These are phyloP conservation scores for Drosophila monieri DNA, from an alignment of 2,888 invertebrate genomes.

Conservation along the genomic window DNA sequence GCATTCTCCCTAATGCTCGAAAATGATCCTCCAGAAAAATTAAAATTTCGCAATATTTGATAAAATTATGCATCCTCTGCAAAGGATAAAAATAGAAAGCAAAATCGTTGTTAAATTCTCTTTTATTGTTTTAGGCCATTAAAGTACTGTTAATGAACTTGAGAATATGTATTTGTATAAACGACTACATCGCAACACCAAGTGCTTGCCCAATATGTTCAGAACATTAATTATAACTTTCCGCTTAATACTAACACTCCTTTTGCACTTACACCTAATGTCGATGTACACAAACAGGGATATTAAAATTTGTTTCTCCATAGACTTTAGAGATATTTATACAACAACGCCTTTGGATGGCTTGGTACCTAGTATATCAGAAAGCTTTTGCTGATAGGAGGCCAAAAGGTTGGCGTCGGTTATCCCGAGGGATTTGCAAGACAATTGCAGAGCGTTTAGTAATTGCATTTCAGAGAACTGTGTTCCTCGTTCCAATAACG, in stretches of 20 bases:
- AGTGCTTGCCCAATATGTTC: slow-evolving; percentile 67
- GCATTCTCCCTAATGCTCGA: too few relatives aligned
- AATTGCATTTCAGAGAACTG: slow-evolving; percentile 95
- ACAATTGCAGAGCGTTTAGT: slow-evolving; percentile 92
- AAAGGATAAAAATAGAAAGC: neutral
- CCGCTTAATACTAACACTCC: slow-evolving; percentile 52
- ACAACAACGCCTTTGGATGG: slow-evolving; percentile 91
- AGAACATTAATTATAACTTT: slow-evolving; percentile 64
- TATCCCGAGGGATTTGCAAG: slow-evolving; percentile 87
- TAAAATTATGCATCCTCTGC: too few relatives aligned
- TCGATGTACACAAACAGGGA: slow-evolving; percentile 44
- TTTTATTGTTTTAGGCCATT: slow-evolving; percentile 63
- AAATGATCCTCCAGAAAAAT: too few relatives aligned
- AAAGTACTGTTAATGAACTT: slow-evolving; percentile 63
- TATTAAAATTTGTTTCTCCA: slow-evolving; percentile 18
- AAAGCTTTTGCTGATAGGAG: slow-evolving; percentile 90
- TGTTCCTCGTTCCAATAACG: slow-evolving; percentile 93
- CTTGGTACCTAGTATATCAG: slow-evolving; percentile 90
- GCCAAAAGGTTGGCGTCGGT: slow-evolving; percentile 86
- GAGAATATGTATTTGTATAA: slow-evolving; percentile 57
- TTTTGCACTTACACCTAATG: slow-evolving; percentile 57
- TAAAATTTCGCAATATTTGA: too few relatives aligned
- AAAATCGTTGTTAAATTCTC: slow-evolving; percentile 52
- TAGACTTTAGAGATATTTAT: slow-evolving; percentile 79
- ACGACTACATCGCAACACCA: slow-evolving; percentile 62